Evolutionary conservation across 2,888 invertebrate species (phyloP), one percentile per base, ranked within the genome.

Genomic region (Agonopterix heracliana): DNA sequence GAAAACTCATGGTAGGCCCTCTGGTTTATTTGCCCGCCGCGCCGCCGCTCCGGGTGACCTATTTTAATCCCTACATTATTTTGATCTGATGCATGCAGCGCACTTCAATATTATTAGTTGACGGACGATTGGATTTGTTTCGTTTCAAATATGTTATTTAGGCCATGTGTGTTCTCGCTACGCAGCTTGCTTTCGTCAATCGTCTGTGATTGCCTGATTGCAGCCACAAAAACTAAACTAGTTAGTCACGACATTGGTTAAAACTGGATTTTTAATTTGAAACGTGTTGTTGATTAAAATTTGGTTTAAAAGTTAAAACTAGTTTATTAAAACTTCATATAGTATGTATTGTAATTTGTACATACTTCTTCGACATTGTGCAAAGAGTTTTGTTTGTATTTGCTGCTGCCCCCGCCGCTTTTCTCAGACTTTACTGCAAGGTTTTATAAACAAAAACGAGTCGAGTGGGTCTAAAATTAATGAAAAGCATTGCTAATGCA

Each of bases 401-500:
- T 61, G 56, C 60, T 57, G 54, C 57, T 57, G 59, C 58, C 57
- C 17, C 57, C 55, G 54, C 56, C 60, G 62, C 59, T 54, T 64
- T 69, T 66, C 64, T 63, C 56, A 60, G 54, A 58, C 53, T 54
- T 54, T 51, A 60, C 60, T 58, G 64, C 59, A 63, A 63, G 63
- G 65, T 63, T 64, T 75, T 68, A 64, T 67, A 66, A 73, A 67
- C 71, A 66, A 65, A 74, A 67, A 58, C 65, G 66, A 58, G 44
- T 9, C 48, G 42, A 44, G 60, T 60, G 59, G 63, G 61, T 69
- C 66, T 74, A 63, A 75, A 75, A 74, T 76, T 78, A 74, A 80
- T 78, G 72, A 76, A 78, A 75, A 74, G 69, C 75, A 74, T 74
- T 68, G 72, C 69, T 71, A 76, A 77, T 75, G 74, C 78, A 76